These are phyloP conservation scores for Molanna angustata DNA, from an alignment of 2,888 invertebrate genomes.

Conservation along the genomic window DNA sequence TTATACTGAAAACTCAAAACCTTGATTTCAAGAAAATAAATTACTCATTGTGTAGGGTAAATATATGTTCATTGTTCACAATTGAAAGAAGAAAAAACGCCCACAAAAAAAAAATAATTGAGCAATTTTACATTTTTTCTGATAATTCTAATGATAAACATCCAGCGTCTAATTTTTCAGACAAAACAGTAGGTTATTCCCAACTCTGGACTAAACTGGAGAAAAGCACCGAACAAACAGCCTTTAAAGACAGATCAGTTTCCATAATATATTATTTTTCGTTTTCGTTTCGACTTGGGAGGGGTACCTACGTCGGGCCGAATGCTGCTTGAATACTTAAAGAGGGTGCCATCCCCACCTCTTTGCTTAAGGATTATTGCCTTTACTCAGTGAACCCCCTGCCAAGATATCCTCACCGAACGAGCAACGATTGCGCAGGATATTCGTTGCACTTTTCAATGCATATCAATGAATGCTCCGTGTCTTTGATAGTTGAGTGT, in stretches of 20 bases:
- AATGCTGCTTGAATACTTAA: conserved; percentile 33
- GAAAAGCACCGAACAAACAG: conserved; percentile 27
- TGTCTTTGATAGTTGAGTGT: not conserved
- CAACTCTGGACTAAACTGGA: conserved; percentile 4
- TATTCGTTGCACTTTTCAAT: conserved; percentile 19
- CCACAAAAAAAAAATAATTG: too few species aligned
- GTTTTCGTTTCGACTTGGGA: conserved; percentile 30
- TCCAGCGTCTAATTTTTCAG: too few species aligned
- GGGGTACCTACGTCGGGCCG: too few species aligned
- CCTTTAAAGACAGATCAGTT: conserved; percentile 32
- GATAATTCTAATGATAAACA: too few species aligned
- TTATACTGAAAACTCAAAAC: too few species aligned
- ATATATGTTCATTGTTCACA: too few species aligned
- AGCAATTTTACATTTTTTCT: too few species aligned
- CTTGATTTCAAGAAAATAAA: too few species aligned
- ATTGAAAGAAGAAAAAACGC: too few species aligned
- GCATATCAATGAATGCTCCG: conserved; percentile 14
- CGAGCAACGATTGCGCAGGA: conserved; percentile 10
- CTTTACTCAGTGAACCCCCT: conserved; percentile 15
- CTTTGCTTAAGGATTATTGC: conserved; percentile 30
- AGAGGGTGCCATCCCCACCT: conserved; percentile 21
- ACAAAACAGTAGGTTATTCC: too few species aligned
- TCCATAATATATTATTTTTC: conserved; percentile 33
- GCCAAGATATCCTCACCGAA: conserved; percentile 5
- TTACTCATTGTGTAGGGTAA: too few species aligned